Percentiles rank a stretch among this genome's conserved stretches.
These are phyloP conservation scores for Vanessa cardui DNA, from an alignment of 2,888 invertebrate species.

Conservation along the genomic window DNA sequence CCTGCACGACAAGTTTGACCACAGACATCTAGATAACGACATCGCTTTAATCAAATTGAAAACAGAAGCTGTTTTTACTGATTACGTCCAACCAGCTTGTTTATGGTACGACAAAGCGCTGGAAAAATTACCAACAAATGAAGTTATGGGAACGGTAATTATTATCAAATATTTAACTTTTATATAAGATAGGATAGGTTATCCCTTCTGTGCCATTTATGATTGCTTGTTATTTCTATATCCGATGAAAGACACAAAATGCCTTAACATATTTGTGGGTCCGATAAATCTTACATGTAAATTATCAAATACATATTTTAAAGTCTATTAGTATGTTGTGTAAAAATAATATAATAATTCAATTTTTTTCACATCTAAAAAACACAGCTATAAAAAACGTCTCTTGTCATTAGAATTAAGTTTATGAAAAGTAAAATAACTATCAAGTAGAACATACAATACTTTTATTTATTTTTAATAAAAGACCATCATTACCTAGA, in stretches of 20 bases:
- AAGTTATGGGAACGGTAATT: conserved; percentile 55
- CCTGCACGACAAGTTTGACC: conserved; percentile 48
- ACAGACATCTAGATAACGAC: conserved; percentile 51
- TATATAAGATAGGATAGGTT: neutral
- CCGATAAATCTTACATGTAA: too few species aligned
- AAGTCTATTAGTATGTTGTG: neutral
- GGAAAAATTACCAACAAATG: conserved; percentile 46
- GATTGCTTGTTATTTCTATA: too few species aligned
- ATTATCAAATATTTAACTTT: neutral
- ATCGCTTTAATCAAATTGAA: conserved; percentile 59
- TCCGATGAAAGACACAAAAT: too few species aligned
- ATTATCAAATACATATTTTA: neutral
- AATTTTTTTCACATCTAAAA: too few species aligned
- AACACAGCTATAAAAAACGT: too few species aligned
- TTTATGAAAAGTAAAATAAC: too few species aligned
- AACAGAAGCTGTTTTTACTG: conserved; percentile 51
- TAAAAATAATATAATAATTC: neutral
- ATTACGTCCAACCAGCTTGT: conserved; percentile 65
- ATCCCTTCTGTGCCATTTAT: neutral
- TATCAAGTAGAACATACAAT: too few species aligned
- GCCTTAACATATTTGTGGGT: too few species aligned
- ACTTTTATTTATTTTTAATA: too few species aligned
- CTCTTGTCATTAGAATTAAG: too few species aligned
- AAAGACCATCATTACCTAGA: too few species aligned
- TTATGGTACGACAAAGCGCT: conserved; percentile 52